Evolutionary conservation across 1,140 invertebrate genomes (phyloP).

Genomic region (Ctenoplectra terminalis): DNA sequence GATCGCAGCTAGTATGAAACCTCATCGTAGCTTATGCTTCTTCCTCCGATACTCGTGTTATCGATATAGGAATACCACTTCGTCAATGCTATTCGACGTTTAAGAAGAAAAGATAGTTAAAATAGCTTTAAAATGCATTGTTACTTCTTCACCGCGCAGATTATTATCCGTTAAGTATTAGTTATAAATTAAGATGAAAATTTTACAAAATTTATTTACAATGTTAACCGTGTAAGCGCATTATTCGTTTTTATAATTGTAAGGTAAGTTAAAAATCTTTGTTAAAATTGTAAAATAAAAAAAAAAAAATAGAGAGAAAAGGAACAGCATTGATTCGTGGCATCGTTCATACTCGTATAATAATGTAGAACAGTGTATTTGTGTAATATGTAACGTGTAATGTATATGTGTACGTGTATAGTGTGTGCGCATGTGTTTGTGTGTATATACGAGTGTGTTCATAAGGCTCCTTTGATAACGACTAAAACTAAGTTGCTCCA

Average conservation of each 20-base stretch:
- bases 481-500: constrained; percentile 75
- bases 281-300: background rate
- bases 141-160: background rate
- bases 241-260: background rate
- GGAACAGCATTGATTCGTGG: constrained; percentile 10
- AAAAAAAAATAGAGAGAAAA: too few species aligned
- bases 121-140: constrained; percentile 2
- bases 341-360: constrained; percentile 45
- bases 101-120: background rate
- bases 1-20: constrained; percentile 36
- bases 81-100: constrained; percentile 6
- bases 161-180: background rate
- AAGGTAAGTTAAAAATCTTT: background rate
- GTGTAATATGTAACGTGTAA: constrained; percentile 16
- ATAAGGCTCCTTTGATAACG: constrained; percentile 79
- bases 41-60: constrained; percentile 44
- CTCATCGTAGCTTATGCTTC: constrained; percentile 38
- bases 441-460: constrained; percentile 58
- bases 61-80: constrained; percentile 20
- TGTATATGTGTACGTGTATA: constrained; percentile 59
- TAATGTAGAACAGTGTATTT: constrained; percentile 42
- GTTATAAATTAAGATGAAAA: background rate
- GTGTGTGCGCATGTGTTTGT: constrained; percentile 49
- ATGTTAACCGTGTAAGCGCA: background rate
- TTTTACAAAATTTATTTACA: background rate